These are phyloP conservation scores for Cetoscarus ocellatus DNA, from an alignment of 2,797 vertebrate species.

Conservation along the genomic window DNA sequence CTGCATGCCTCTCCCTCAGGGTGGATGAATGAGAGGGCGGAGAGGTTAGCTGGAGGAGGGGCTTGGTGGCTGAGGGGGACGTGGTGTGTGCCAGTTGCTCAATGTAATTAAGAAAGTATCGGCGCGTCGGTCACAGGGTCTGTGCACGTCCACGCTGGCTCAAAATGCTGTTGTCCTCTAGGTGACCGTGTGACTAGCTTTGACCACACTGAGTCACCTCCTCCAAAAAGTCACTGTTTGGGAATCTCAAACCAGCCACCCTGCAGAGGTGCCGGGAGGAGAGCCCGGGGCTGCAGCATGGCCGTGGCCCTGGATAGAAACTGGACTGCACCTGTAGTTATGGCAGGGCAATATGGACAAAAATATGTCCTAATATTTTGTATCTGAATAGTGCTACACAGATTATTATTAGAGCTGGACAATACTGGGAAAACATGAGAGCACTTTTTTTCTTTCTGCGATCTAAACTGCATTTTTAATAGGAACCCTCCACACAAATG, in stretches of 20 bases:
- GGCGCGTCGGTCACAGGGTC: conserved; percentile 46
- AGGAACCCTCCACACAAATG: too few species aligned
- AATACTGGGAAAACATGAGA: too few species aligned
- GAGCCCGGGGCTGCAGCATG: conserved; percentile 18
- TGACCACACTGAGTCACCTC: conserved; percentile 73
- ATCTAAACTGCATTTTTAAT: too few species aligned
- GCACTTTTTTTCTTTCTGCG: too few species aligned
- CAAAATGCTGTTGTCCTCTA: conserved; percentile 43
- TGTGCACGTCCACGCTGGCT: conserved; percentile 33
- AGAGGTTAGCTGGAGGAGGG: conserved; percentile 75
- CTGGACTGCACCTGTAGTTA: conserved; percentile 47
- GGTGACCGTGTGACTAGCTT: conserved; percentile 60
- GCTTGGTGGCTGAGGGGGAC: conserved; percentile 58
- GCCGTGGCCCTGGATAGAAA: conserved; percentile 41
- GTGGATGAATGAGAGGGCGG: conserved; percentile 83
- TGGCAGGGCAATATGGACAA: too few species aligned
- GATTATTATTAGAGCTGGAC: too few species aligned
- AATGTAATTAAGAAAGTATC: conserved; percentile 70
- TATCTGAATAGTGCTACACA: too few species aligned
- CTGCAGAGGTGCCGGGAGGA: conserved; percentile 54
- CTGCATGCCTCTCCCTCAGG: conserved; percentile 82
- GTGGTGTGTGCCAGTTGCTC: conserved; percentile 68
- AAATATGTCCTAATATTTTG: too few species aligned
- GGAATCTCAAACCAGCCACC: conserved; percentile 61
- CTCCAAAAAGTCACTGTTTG: conserved; percentile 63